Conservation (phyloP, 2,888 invertebrate species). For the Andrena dorsata region DNA sequence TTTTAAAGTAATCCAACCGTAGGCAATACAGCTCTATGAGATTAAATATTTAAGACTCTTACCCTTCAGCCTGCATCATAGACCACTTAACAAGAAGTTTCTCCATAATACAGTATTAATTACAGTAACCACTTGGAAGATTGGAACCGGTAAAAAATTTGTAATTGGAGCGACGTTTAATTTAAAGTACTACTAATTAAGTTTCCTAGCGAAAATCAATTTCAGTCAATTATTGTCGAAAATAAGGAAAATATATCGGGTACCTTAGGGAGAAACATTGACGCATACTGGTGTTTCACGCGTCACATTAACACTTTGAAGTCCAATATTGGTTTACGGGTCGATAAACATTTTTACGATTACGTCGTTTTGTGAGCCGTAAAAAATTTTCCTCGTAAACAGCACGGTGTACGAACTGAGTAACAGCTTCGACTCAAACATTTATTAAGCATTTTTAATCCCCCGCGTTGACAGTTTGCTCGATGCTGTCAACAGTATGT, state of each 20-base stretch:
- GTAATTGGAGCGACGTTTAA: background rate
- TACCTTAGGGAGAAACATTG: background rate
- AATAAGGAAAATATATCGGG: background rate
- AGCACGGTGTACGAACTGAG: background rate
- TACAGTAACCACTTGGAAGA: background rate
- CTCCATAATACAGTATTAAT: background rate
- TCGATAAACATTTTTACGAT: constrained; percentile 33
- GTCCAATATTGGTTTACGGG: constrained; percentile 22
- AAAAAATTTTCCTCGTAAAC: constrained; percentile 27
- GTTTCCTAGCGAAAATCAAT: background rate
- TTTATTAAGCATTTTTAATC: constrained; percentile 8
- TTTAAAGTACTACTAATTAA: background rate
- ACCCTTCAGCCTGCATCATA: too few species aligned
- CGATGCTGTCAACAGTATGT: background rate
- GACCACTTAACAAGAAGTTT: too few species aligned
- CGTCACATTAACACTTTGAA: background rate
- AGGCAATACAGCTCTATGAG: too few species aligned
- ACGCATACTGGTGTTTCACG: constrained; percentile 13
- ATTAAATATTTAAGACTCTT: too few species aligned
- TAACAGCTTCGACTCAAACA: constrained; percentile 6
- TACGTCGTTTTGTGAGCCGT: constrained; percentile 13
- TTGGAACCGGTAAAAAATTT: background rate
- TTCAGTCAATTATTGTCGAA: background rate
- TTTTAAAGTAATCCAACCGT: too few species aligned
- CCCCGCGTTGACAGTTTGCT: background rate